Percentiles rank a stretch among this genome's conserved stretches.
Conservation (phyloP, 2,888 invertebrate species). For the Brachypalpus laphriformis region DNA sequence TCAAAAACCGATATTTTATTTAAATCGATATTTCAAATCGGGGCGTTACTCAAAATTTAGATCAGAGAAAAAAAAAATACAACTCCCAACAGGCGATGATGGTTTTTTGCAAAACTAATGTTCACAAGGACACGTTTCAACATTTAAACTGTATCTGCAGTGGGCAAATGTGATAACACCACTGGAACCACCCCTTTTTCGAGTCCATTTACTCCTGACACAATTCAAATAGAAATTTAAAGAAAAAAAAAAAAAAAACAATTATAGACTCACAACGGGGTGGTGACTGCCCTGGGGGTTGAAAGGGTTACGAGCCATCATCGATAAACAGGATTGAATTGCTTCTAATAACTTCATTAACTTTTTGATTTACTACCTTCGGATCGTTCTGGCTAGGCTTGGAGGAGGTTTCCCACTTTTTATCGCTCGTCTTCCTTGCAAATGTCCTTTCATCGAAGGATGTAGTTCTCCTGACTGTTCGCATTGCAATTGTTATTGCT, state of each 20-base stretch:
- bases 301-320: conserved; percentile 54
- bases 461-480: not conserved
- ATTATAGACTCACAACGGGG: conserved; percentile 25
- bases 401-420: not conserved
- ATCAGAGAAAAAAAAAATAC: no score
- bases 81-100: not conserved
- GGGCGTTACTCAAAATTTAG: conserved; percentile 57
- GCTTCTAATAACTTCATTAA: conserved; percentile 66
- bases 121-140: conserved; percentile 32
- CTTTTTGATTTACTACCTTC: conserved; percentile 61
- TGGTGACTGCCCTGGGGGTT: conserved; percentile 32
- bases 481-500: not conserved
- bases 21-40: conserved; percentile 64
- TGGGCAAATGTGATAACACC: conserved; percentile 60
- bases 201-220: not conserved
- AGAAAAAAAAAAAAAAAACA: no score
- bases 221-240: conserved; percentile 41
- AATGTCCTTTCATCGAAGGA: conserved; percentile 33
- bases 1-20: conserved; percentile 54
- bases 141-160: conserved; percentile 10
- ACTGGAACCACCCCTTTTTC: conserved; percentile 58
- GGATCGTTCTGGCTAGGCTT: conserved; percentile 9
- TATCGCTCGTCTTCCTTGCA: not conserved
- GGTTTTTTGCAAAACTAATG: conserved; percentile 31
- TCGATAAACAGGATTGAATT: conserved; percentile 57